These are phyloP conservation scores for Streblospio benedicti DNA, from an alignment of 1,140 invertebrate genomes.

Conservation along the genomic window DNA sequence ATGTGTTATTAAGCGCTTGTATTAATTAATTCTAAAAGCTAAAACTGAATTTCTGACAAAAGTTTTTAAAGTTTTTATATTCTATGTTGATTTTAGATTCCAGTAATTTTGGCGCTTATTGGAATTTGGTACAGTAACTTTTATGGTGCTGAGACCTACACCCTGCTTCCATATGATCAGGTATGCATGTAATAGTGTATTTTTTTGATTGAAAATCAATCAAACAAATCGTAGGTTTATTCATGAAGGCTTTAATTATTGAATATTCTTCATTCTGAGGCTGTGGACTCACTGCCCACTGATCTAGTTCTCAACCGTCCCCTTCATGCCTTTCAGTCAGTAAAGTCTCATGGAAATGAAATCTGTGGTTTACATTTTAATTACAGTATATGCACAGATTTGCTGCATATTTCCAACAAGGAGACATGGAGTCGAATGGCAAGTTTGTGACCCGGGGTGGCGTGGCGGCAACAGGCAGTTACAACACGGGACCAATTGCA, in stretches of 20 bases:
- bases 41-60: too few relatives aligned
- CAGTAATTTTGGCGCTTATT: slow-evolving; percentile 84
- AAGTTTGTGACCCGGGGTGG: slow-evolving; percentile 79
- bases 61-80: too few relatives aligned
- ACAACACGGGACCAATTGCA: slow-evolving; percentile 81
- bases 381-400: slow-evolving; percentile 92
- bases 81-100: slow-evolving; percentile 71
- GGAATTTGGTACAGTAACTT: slow-evolving; percentile 97
- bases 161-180: slow-evolving; percentile 89
- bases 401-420: slow-evolving; percentile 99
- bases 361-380: neutral
- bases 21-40: too few relatives aligned
- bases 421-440: slow-evolving; percentile 99
- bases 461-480: slow-evolving; percentile 62
- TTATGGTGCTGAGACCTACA: slow-evolving; percentile 88
- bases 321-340: too few relatives aligned
- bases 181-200: slow-evolving; percentile 23
- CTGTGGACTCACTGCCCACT: too few relatives aligned
- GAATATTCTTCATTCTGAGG: neutral
- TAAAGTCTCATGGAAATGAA: neutral
- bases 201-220: too few relatives aligned
- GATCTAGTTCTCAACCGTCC: too few relatives aligned
- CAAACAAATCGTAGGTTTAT: too few relatives aligned
- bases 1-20: too few relatives aligned
- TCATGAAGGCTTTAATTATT: neutral